Percentiles rank a stretch among this genome's conserved stretches.
phyloP scores from a whole-genome alignment of 2,113 vertebrate species.

The Ia io region DNA sequence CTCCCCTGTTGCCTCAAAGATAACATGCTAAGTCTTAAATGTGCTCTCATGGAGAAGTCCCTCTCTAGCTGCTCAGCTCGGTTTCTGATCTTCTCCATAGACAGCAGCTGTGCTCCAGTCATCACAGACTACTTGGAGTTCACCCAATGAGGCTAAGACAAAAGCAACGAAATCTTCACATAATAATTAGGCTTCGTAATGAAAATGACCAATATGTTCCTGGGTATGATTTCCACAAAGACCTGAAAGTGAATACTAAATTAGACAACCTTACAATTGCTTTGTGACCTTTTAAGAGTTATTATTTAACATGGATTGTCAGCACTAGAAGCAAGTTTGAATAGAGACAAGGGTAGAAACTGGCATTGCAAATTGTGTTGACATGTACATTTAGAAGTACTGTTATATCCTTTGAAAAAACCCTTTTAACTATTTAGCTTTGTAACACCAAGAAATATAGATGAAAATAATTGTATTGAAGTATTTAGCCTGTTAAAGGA shows the following conservation, averaged over 20 bases:
- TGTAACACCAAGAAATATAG: neutral
- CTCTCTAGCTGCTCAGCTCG: neutral
- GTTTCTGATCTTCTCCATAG: fast-evolving
- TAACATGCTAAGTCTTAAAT: neutral
- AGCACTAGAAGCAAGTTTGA: neutral
- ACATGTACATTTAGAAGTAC: neutral
- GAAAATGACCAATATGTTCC: neutral
- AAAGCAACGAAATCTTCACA: too few relatives aligned
- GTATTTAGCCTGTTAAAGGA: neutral
- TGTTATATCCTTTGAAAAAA: neutral
- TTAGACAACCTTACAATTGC: neutral
- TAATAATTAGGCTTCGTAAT: neutral
- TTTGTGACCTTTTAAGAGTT: neutral
- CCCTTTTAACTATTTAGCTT: neutral
- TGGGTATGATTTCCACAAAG: neutral
- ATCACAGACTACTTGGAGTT: neutral
- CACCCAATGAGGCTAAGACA: neutral
- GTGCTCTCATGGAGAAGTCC: neutral
- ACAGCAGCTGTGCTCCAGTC: too few relatives aligned
- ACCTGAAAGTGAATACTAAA: neutral
- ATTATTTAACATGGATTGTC: neutral
- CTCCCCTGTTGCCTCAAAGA: neutral
- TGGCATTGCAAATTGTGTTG: neutral
- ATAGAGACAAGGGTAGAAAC: neutral
- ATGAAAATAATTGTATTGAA: neutral